Evolutionary conservation across 1,140 invertebrate species (phyloP), one percentile per base, ranked within the genome.

Genomic region (Pararge aegeria): DNA sequence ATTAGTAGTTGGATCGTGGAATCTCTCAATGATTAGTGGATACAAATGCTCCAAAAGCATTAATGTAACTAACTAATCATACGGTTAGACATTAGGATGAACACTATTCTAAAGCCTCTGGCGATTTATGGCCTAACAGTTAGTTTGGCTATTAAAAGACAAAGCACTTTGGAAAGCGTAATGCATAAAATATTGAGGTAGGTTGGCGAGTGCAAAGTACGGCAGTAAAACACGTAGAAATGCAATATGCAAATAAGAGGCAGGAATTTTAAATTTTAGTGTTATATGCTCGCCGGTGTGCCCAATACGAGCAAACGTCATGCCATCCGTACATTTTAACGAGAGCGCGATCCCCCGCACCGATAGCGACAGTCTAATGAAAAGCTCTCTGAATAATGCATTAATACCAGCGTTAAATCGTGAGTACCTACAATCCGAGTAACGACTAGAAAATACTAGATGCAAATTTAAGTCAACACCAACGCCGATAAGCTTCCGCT

Each of bases 321-420:
- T 89, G 84, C 80, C 84, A 89, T 87, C 83, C 76, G 80, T 80
- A 85, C 80, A 83, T 87, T 87, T 83, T 87, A 89, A 89, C 83
- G 83, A 88, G 85, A 83, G 81, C 73, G 80, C 80, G 83, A 89
- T 89, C 70, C 61, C 62, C 74, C 64, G 66, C 83, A 67, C 77
- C 83, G 86, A 89, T 89, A 89, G 73, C 69, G 73, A 84, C 76
- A 78, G 75, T 63, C 79, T 89, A 89, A 89, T 89, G 86, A 89
- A 89, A 89, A 86, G 81, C 75, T 79, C 75, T 77, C 76, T 89
- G 86, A 89, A 89, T 87, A 89, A 89, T 89, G 86, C 83, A 89
- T 89, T 89, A 87, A 89, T 86, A 87, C 81, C 70, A 80, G 86
- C 83, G 83, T 89, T 89, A 87, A 89, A 89, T 87, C 86, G 83